Evolutionary conservation across 2,113 vertebrate genomes (phyloP).

Genomic region (Takifugu bimaculatus): DNA sequence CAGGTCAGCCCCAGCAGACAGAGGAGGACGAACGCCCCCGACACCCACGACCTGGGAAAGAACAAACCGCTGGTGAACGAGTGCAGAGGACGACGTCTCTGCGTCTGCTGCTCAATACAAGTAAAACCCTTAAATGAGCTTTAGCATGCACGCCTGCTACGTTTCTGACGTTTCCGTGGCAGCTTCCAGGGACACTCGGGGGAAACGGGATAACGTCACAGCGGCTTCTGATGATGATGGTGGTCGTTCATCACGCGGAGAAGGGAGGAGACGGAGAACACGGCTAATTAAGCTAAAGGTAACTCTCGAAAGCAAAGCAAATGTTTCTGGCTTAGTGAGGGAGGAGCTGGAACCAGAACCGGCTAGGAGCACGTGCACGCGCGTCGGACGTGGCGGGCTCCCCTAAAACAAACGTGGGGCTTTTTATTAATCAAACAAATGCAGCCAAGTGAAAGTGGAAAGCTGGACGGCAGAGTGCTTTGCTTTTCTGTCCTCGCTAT

Average conservation of each 20-base stretch:
- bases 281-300: conserved; percentile 28
- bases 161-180: not conserved
- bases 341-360: not conserved
- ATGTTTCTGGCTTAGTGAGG: not conserved
- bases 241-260: conserved; percentile 32
- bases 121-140: conserved; percentile 2
- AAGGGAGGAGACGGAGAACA: too few relatives aligned
- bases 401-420: not conserved
- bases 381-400: not conserved
- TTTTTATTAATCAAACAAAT: conserved; percentile 27
- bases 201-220: conserved; percentile 61
- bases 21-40: conserved; percentile 91
- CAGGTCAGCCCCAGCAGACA: conserved; percentile 94
- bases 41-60: conserved; percentile 89
- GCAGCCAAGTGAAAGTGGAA: conserved; percentile 17
- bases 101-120: too few relatives aligned
- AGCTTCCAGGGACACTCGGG: conserved; percentile 61
- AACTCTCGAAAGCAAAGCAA: not conserved
- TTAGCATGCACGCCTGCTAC: conserved; percentile 6
- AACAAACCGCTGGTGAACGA: not conserved
- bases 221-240: conserved; percentile 49
- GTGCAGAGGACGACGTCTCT: too few relatives aligned
- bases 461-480: not conserved
- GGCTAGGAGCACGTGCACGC: conserved; percentile 15
- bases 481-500: conserved; percentile 18